Base-by-base conservation (phyloP, 1,140 invertebrate genomes). In the Cotesia chilonis region DNA sequence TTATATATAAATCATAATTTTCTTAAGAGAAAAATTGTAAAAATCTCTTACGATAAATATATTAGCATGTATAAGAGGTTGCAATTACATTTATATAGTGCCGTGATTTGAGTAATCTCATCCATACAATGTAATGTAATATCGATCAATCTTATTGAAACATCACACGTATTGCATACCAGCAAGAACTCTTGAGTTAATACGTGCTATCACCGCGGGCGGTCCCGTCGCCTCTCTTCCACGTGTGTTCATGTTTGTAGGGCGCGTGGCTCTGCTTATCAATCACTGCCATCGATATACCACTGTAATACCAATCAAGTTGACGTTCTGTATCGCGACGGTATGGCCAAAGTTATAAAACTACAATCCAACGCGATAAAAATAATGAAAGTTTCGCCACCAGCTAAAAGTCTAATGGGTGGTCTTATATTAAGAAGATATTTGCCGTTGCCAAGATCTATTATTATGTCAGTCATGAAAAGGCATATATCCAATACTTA, bases 181-280 rank as follows among this genome's bases (percentile, higher is more conserved):
- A 12, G 12, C 28, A 41, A 41, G 28, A 63, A 63, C 60, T 41
- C 10, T 36, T 12, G 60, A n/a, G 60, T 63, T 41, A 12, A 36
- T 47, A 72, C 37, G n/a, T n/a, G 20, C 37, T 20, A n/a, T 38
- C 60, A 51, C 71, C 41, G 71, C 71, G 74, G 76, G 73, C 74
- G 77, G 74, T 79, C 74, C 65, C 70, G 73, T 77, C 73, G 70
- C 73, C 75, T 76, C 7, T 47, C 78, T 73, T 73, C 73, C 57
- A 75, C 70, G 66, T 76, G 75, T 72, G 68, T 72, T 63, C 76
- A 74, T 75, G 75, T 77, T 67, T 70, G 63, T 70, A 61, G 65
- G 79, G 73, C 80, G 75, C 79, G 81, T 81, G 80, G 77, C 79
- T 71, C 52, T 79, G 79, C 68, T 81, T 83, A 83, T 82, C 82